A percentile compares a stretch with the other conserved stretches of the same genome.
These are phyloP conservation scores for Colletes collaris DNA, from an alignment of 2,888 invertebrate species.

Conservation along the genomic window DNA sequence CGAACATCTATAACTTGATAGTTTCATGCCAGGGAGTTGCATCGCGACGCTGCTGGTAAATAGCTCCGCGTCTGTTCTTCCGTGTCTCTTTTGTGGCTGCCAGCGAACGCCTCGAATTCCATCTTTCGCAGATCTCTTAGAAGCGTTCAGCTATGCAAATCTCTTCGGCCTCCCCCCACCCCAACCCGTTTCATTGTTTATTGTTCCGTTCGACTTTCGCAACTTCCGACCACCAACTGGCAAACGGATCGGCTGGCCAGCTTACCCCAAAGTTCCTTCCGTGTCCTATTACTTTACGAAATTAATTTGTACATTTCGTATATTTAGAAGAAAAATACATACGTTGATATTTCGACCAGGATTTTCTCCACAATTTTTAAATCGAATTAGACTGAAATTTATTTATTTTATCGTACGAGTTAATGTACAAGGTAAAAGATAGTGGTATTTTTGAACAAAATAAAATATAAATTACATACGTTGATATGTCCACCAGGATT, in stretches of 20 bases:
- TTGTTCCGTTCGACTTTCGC: constrained; percentile 41
- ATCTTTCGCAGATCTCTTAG: constrained; percentile 47
- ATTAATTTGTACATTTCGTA: constrained; percentile 24
- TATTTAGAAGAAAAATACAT: too few relatives aligned
- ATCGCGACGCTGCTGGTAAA: constrained; percentile 59
- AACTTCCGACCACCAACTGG: constrained; percentile 40
- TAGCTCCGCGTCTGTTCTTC: constrained; percentile 57
- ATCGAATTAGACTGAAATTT: too few relatives aligned
- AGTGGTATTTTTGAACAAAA: too few relatives aligned
- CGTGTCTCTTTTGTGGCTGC: constrained; percentile 42
- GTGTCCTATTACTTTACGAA: constrained; percentile 40
- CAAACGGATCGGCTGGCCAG: constrained; percentile 47
- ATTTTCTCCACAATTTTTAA: too few relatives aligned
- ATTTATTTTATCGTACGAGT: too few relatives aligned
- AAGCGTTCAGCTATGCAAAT: constrained; percentile 50
- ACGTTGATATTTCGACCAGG: too few relatives aligned
- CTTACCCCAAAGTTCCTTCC: constrained; percentile 20
- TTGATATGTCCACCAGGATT: too few relatives aligned
- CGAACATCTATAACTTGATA: constrained; percentile 61
- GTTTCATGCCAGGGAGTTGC: constrained; percentile 49
- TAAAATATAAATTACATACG: too few relatives aligned
- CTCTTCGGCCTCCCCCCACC: constrained; percentile 19
- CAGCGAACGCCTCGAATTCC: constrained; percentile 46
- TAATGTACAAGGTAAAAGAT: too few relatives aligned
- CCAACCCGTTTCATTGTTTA: constrained; percentile 42